A percentile compares a stretch with the other conserved stretches of the same genome.
phyloP scores from a whole-genome alignment of 1,140 invertebrate genomes.

The Episyrphus balteatus region DNA sequence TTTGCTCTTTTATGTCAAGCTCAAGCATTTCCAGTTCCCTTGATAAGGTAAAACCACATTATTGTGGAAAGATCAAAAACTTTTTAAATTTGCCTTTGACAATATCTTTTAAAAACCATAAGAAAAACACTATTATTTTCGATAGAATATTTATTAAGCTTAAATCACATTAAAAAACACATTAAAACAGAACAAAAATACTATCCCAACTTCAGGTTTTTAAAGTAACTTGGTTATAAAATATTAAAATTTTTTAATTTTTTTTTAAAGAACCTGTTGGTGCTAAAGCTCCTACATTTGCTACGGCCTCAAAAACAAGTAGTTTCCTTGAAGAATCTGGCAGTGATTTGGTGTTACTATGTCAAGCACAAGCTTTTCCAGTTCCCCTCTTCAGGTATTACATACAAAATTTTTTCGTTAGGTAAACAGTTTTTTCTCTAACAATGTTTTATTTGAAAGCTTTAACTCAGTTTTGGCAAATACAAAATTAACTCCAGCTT shows the following conservation, averaged over 20 bases:
- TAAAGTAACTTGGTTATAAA: not conserved
- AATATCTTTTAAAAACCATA: no score
- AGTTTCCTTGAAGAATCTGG: constrained; percentile 43
- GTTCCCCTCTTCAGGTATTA: constrained; percentile 55
- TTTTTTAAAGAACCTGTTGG: constrained; percentile 46
- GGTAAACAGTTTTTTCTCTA: no score
- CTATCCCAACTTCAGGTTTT: not conserved
- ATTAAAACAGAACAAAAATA: not conserved
- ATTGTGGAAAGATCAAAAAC: no score
- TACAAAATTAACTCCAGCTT: no score
- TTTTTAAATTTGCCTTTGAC: no score
- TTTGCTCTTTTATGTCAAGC: constrained; percentile 58
- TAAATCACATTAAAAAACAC: no score
- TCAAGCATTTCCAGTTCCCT: constrained; percentile 56
- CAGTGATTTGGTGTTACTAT: constrained; percentile 53
- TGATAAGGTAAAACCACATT: constrained; percentile 44
- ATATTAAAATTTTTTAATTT: not conserved
- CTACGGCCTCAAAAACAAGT: constrained; percentile 53
- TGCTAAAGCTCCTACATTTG: constrained; percentile 41
- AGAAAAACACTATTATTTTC: no score
- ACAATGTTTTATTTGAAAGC: no score
- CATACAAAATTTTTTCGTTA: no score
- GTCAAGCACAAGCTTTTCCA: constrained; percentile 63
- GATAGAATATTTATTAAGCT: no score
- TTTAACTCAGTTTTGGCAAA: no score